These are phyloP conservation scores for Brevimyrus niger DNA, from an alignment of 2,113 vertebrate species.

Conservation along the genomic window DNA sequence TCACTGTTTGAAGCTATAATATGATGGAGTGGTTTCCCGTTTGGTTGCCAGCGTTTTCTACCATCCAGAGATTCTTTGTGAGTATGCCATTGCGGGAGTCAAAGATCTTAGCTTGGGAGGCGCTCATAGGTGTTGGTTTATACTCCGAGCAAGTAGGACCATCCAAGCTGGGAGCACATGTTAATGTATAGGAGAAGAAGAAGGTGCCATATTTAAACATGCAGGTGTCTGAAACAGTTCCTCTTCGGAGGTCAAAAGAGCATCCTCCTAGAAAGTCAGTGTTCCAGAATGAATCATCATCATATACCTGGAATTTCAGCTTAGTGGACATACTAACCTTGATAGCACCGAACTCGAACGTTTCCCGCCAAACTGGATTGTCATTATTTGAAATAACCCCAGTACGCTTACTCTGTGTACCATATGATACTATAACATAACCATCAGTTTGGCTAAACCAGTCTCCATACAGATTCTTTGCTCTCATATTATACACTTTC, in stretches of 20 bases:
- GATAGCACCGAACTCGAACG: slow-evolving; percentile 45
- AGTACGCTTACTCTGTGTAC: slow-evolving; percentile 20
- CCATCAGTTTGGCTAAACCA: background rate
- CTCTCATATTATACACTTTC: slow-evolving; percentile 40
- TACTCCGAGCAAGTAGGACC: slow-evolving; percentile 54
- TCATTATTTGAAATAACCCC: slow-evolving; percentile 32
- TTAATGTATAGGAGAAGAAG: slow-evolving; percentile 38
- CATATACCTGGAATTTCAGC: slow-evolving; percentile 55
- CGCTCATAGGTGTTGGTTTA: slow-evolving; percentile 36
- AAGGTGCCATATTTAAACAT: slow-evolving; percentile 45
- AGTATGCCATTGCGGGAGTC: slow-evolving; percentile 45
- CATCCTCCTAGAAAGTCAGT: slow-evolving; percentile 55
- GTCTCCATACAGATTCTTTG: slow-evolving; percentile 52
- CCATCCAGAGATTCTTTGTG: background rate
- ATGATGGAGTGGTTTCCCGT: background rate
- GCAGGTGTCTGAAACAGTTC: slow-evolving; percentile 19
- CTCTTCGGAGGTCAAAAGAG: slow-evolving; percentile 20
- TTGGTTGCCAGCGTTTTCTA: slow-evolving; percentile 6
- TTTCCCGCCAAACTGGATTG: slow-evolving; percentile 46
- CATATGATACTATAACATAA: slow-evolving; percentile 47
- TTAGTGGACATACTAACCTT: slow-evolving; percentile 19
- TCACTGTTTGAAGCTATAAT: background rate
- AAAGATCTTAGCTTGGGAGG: slow-evolving; percentile 34
- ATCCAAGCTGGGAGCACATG: slow-evolving; percentile 50
- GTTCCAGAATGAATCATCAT: slow-evolving; percentile 43